Conservation (phyloP, 2,888 invertebrate genomes). For the Lepetodrilus schrolli region DNA sequence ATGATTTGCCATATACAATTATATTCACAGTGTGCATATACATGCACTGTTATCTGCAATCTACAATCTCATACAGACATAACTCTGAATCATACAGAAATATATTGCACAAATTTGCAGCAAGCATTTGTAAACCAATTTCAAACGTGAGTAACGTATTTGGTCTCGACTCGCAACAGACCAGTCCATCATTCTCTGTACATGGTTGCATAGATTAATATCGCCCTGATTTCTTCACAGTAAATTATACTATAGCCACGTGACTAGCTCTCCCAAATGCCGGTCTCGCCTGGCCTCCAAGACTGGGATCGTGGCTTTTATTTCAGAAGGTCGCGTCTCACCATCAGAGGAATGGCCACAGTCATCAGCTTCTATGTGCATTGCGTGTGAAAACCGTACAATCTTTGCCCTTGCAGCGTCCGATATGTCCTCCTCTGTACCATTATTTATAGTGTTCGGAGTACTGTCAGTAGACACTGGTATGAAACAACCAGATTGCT, state of each 20-base stretch:
- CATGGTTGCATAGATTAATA: too few relatives aligned
- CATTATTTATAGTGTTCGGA: background rate
- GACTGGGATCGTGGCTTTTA: background rate
- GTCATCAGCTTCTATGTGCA: background rate
- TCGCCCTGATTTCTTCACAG: too few relatives aligned
- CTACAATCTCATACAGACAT: too few relatives aligned
- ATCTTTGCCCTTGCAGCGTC: background rate
- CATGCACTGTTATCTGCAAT: too few relatives aligned
- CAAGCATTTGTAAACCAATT: too few relatives aligned
- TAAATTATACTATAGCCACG: background rate
- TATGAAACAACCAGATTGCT: background rate
- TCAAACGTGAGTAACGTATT: too few relatives aligned
- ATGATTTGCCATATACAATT: too few relatives aligned
- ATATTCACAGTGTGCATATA: too few relatives aligned
- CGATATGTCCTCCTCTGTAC: background rate
- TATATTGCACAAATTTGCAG: too few relatives aligned
- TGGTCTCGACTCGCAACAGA: too few relatives aligned
- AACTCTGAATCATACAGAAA: too few relatives aligned
- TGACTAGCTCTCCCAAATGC: background rate
- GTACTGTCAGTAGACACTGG: background rate
- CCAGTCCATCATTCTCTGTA: background rate
- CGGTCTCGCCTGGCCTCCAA: background rate
- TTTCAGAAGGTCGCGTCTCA: background rate
- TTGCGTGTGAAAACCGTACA: background rate
- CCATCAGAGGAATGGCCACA: constrained; percentile 2